phyloP scores from a whole-genome alignment of 1,140 invertebrate species.

The Aphaenogaster rudis region DNA sequence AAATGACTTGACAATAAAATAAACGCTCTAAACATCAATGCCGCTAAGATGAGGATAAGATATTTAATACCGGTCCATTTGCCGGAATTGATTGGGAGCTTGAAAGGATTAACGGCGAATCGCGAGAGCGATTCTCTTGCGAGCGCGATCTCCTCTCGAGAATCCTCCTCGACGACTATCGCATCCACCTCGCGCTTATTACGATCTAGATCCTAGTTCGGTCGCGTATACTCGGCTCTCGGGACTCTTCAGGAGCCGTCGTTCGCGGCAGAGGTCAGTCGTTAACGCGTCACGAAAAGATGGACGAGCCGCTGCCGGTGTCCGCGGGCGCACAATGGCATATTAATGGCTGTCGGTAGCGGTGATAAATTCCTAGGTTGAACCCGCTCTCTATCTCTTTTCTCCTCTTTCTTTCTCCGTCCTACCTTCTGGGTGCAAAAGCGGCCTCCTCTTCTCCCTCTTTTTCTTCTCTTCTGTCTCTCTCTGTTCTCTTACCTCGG shows the following conservation, averaged over 20 bases:
- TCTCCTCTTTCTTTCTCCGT: not conserved
- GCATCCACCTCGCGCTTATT: conserved; percentile 19
- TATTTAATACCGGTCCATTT: conserved; percentile 14
- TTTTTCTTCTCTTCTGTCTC: conserved; percentile 38
- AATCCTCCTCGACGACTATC: not conserved
- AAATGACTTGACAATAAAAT: conserved; percentile 22
- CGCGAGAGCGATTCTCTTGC: not conserved
- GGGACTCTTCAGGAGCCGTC: conserved; percentile 63
- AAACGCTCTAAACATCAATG: conserved; percentile 1
- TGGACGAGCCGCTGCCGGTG: conserved; percentile 78
- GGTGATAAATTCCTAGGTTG: conserved; percentile 83
- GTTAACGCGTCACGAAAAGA: conserved; percentile 79
- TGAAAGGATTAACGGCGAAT: conserved; percentile 45
- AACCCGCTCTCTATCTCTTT: conserved; percentile 54
- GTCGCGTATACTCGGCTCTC: conserved; percentile 38
- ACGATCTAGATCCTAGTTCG: conserved; percentile 65
- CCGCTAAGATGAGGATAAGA: conserved; percentile 20
- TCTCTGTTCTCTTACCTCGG: conserved; percentile 4
- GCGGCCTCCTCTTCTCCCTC: conserved; percentile 28
- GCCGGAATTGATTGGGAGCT: conserved; percentile 35
- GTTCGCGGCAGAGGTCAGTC: conserved; percentile 74
- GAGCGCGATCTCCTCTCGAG: not conserved
- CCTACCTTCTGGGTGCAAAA: conserved; percentile 37
- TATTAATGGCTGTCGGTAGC: conserved; percentile 85
- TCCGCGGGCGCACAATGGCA: conserved; percentile 78